Base-by-base conservation (phyloP, 2,888 invertebrate genomes). In the Sarcophaga variegata region DNA sequence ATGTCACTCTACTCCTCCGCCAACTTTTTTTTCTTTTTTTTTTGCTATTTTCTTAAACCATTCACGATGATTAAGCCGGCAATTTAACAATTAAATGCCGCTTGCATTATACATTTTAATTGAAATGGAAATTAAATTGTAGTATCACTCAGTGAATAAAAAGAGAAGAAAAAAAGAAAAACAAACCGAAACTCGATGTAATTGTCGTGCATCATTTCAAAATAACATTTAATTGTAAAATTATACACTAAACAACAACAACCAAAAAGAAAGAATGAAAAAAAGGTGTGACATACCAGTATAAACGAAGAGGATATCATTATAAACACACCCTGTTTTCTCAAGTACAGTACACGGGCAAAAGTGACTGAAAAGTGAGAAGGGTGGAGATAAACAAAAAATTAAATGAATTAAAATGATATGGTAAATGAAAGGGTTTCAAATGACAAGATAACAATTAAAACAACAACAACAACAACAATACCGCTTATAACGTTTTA, bases 181-280 rank as follows among this genome's bases (percentile, higher is more conserved):
- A 6, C 8, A 37, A 37, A 37, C 37, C 37, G 37, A 37, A 37
- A 37, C 37, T 37, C 37, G 10, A 71, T 47, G 47, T 60, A 78
- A 62, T 67, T 78, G 67, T 27, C n/a, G 17, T 22, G 49, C 59
- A 59, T 69, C 37, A 10, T 70, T 70, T 14, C 12, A 60, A 85
- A 70, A 70, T 75, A 37, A 47, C 82, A 79, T 70, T 63, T 82
- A 79, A 75, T 75, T 79, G 85, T 78, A 79, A 85, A 82, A 79
- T 82, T 79, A 85, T 67, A 79, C 5, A 27, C 11, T 37, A 67
- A 37, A 37, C 37, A 37, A 37, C 37, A 37, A 37, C 37, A 37
- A 54, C 4, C 54, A 17, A 3, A 12, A 54, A 17, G 0, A 14
- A 54, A 64, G 14, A 70, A 76, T 69, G 59, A 72, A 59, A 60